These are phyloP conservation scores for Hippolais icterina DNA, from an alignment of 2,113 vertebrate genomes.

Conservation along the genomic window DNA sequence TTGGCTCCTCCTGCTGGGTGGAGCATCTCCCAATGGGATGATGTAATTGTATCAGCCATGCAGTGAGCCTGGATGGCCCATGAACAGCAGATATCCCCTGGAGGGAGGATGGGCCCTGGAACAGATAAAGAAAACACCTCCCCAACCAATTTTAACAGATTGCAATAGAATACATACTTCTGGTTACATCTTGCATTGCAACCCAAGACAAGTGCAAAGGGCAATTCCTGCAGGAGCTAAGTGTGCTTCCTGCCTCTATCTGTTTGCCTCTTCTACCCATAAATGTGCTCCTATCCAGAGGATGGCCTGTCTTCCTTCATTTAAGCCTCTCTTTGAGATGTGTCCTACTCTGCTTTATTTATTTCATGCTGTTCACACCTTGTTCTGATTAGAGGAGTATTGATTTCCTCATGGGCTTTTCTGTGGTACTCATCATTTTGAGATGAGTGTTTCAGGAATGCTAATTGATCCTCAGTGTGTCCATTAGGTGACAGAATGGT, in stretches of 20 bases:
- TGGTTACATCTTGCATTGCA: not conserved
- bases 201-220: not conserved
- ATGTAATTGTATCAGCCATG: too few relatives aligned
- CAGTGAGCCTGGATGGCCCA: too few relatives aligned
- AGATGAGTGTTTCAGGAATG: not conserved
- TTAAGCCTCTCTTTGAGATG: not conserved
- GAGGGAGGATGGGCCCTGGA: not conserved
- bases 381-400: not conserved
- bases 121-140: not conserved
- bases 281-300: not conserved
- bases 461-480: not conserved
- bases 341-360: not conserved
- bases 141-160: not conserved
- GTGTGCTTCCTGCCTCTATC: not conserved
- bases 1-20: too few relatives aligned
- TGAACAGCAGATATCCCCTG: not conserved
- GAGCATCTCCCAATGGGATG: too few relatives aligned
- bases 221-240: not conserved
- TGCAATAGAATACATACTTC: not conserved
- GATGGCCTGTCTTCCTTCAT: not conserved
- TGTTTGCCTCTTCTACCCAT: not conserved
- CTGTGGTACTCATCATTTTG: not conserved
- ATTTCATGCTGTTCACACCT: not conserved
- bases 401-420: slow-evolving; percentile 5
- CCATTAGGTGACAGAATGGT: not conserved